These are phyloP conservation scores for Nyctalus aviator DNA, from an alignment of 2,797 vertebrate genomes.

Conservation along the genomic window DNA sequence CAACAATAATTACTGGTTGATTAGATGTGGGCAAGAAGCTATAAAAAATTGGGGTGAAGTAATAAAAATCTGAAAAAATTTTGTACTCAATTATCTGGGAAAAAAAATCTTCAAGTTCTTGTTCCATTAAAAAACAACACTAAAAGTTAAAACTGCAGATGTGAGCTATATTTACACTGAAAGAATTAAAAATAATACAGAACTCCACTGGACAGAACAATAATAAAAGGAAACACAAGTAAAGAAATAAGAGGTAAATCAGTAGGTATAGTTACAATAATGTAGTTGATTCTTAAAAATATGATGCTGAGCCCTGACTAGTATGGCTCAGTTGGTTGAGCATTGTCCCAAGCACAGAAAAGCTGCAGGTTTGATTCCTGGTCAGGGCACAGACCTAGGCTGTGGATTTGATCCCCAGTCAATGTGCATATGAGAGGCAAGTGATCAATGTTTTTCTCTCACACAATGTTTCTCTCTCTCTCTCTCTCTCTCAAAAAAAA, in stretches of 20 bases:
- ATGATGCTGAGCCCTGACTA: not conserved
- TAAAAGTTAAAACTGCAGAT: not conserved
- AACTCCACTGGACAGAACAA: not conserved
- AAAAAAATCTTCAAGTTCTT: not conserved
- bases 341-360: no score
- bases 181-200: not conserved
- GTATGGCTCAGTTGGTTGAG: no score
- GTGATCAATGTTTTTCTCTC: no score
- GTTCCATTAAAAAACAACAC: not conserved
- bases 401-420: no score
- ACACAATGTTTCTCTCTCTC: no score
- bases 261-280: not conserved
- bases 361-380: no score
- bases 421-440: no score
- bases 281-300: not conserved
- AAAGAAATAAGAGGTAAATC: constrained; percentile 21
- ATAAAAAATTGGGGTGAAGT: not conserved
- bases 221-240: not conserved
- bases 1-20: not conserved
- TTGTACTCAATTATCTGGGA: constrained; percentile 21
- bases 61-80: not conserved
- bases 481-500: no score
- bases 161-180: not conserved
- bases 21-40: not conserved
- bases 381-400: no score